These are phyloP conservation scores for Lycaon pictus DNA, from an alignment of 2,113 vertebrate species.

Conservation along the genomic window DNA sequence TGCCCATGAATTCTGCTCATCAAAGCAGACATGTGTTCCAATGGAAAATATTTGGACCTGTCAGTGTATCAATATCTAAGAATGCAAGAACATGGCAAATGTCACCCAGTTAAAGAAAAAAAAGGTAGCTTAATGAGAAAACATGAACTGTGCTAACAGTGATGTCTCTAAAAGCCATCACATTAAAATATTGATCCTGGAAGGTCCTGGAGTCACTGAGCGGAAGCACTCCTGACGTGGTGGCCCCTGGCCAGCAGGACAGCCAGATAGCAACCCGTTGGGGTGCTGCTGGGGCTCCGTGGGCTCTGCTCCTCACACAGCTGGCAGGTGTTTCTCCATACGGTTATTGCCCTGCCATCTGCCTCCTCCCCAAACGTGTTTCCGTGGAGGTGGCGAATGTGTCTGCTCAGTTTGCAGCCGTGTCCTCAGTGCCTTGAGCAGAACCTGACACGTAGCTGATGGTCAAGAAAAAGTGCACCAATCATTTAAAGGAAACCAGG, in stretches of 20 bases:
- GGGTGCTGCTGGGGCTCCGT: rapidly evolving
- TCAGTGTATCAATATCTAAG: rapidly evolving
- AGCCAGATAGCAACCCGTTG: background rate
- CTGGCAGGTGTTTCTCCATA: background rate
- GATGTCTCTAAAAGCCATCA: background rate
- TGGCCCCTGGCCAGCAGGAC: background rate
- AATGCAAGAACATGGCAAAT: rapidly evolving
- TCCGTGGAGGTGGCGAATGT: rapidly evolving
- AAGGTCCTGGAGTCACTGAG: background rate
- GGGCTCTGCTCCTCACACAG: rapidly evolving
- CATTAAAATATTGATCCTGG: background rate
- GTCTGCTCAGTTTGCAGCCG: rapidly evolving
- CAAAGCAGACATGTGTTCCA: background rate
- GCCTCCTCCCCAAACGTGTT: rapidly evolving
- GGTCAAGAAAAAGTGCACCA: too few species aligned
- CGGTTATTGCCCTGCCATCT: rapidly evolving
- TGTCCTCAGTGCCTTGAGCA: too few species aligned
- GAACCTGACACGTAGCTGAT: rapidly evolving
- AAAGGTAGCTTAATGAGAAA: background rate
- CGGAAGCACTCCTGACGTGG: rapidly evolving
- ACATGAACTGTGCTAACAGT: rapidly evolving
- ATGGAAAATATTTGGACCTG: rapidly evolving
- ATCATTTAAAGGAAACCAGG: background rate
- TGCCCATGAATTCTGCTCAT: background rate
- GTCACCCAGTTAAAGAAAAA: background rate